Evolutionary conservation across 2,113 vertebrate species (phyloP).

Genomic region (Daphoenositta chrysoptera): DNA sequence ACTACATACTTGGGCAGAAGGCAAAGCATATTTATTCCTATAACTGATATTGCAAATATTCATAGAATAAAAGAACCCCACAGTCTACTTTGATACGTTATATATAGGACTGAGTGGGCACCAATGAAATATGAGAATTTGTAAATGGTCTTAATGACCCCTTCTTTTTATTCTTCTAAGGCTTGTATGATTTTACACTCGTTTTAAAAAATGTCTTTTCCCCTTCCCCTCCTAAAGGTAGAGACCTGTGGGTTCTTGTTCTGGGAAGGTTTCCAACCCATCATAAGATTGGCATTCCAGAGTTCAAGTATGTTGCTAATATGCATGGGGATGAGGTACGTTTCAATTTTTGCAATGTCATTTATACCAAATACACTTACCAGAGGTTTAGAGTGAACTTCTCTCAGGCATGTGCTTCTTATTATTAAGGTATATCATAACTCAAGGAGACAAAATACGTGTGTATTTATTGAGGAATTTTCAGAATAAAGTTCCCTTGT

Average conservation of each 20-base stretch:
- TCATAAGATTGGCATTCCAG: slow-evolving; percentile 86
- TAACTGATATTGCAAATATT: background rate
- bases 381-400: background rate
- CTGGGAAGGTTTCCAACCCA: slow-evolving; percentile 79
- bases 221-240: slow-evolving; percentile 77
- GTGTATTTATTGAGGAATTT: background rate
- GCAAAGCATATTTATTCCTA: background rate
- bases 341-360: slow-evolving; percentile 44
- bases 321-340: slow-evolving; percentile 95
- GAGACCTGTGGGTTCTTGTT: slow-evolving; percentile 88
- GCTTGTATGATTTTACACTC: slow-evolving; percentile 19
- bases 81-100: background rate
- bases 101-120: background rate
- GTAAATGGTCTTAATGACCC: background rate
- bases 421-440: background rate
- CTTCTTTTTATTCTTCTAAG: background rate
- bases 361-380: background rate
- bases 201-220: slow-evolving; percentile 56
- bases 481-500: background rate
- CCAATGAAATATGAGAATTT: background rate
- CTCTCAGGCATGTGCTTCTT: background rate
- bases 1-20: background rate
- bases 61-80: background rate
- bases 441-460: background rate
- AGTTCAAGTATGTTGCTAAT: slow-evolving; percentile 93